Base-by-base conservation (phyloP, 2,888 invertebrate species). In the Stegophylla sp. region DNA sequence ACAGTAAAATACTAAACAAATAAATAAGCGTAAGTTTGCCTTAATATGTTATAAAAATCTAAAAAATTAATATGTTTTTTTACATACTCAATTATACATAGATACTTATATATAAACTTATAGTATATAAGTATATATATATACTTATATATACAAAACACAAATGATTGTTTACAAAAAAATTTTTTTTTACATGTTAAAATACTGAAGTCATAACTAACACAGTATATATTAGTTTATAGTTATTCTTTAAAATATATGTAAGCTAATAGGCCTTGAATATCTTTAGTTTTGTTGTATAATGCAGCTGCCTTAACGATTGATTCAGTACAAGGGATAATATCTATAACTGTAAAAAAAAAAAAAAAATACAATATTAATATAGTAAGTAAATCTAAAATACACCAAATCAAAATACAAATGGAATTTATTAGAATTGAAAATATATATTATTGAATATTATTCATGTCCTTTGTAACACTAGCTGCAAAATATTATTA, bases 241-340 rank as follows among this genome's bases (percentile, higher is more conserved):
- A n/a, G 20, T 17, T 72, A 26, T 41, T 63, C n/a, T 74, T 63
- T 17, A 12, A 15, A 48, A 20, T 10, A 67, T 7, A 79, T 61
- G 61, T 48, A 79, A 61, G 69, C 69, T 48, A 71, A 71, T n/a
- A 79, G 15, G 59, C 79, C 79, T 71, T 69, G 61, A 17, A 79
- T 45, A 71, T 79, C 69, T 41, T 79, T 48, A 34, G 61, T 61
- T 1, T 79, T 20, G 15, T 34, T 34, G 5, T 69, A 79, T 41
- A 79, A 79, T 2, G 3, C 4, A 9, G 10, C 23, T 20, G 48
- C 69, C 4, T 71, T 61, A 12, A 15, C 12, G 26, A 59, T 5
- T 10, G 13, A 0, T n/a, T 34, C 45, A 15, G 10, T 51, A 17
- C 7, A 7, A 10, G 79, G 69, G 3, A 10, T 48, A 20, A 79